These are phyloP conservation scores for Tenthredo mesomela DNA, from an alignment of 2,888 invertebrate genomes.

Conservation along the genomic window DNA sequence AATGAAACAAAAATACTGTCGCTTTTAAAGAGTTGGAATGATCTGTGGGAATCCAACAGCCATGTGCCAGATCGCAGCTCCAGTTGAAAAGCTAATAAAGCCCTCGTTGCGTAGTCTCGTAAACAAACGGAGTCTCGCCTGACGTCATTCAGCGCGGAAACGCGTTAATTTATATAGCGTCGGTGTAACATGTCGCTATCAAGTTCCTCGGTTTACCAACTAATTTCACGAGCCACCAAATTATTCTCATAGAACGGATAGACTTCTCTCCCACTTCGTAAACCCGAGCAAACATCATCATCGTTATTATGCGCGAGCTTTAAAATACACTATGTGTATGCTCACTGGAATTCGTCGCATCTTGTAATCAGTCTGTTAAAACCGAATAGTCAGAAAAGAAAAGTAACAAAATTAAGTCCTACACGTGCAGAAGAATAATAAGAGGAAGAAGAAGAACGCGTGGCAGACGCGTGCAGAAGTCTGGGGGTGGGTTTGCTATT, in stretches of 20 bases:
- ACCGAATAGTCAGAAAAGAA: not conserved
- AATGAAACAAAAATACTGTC: not conserved
- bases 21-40: not conserved
- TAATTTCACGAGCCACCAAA: conserved; percentile 38
- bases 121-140: conserved; percentile 60
- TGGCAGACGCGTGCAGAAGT: conserved; percentile 39
- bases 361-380: not conserved
- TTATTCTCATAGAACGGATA: conserved; percentile 46
- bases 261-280: not conserved
- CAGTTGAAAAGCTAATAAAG: conserved; percentile 64
- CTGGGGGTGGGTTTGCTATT: conserved; percentile 25
- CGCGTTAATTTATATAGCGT: conserved; percentile 68
- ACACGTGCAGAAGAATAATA: not conserved
- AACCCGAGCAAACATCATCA: not conserved
- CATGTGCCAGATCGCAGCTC: conserved; percentile 58
- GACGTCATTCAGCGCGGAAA: conserved; percentile 75
- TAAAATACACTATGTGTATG: not conserved
- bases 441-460: conserved; percentile 10
- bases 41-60: conserved; percentile 63
- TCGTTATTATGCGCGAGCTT: not conserved
- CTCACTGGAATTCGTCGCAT: not conserved
- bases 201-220: conserved; percentile 55
- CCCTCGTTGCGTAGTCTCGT: conserved; percentile 66
- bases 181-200: conserved; percentile 54
- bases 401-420: not conserved